Percentiles rank a stretch among this genome's conserved stretches.
These are phyloP conservation scores for Dryobotodes eremita DNA, from an alignment of 2,888 invertebrate species.

Conservation along the genomic window DNA sequence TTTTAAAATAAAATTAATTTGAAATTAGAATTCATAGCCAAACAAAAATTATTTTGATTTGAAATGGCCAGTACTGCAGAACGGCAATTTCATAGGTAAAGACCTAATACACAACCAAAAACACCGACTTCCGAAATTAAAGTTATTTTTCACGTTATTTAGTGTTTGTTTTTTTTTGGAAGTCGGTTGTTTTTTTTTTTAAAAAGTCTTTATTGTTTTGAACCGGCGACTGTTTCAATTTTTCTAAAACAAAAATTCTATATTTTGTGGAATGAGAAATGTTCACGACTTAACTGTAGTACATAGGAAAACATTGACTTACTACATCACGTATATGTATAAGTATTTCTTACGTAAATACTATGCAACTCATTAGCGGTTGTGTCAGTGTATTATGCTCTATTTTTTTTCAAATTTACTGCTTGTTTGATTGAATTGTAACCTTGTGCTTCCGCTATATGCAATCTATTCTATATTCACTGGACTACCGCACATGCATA, in stretches of 20 bases:
- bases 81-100: too few relatives aligned
- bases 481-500: background rate
- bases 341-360: background rate
- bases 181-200: too few relatives aligned
- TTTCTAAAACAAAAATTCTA: background rate
- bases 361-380: background rate
- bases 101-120: too few relatives aligned
- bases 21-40: too few relatives aligned
- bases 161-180: too few relatives aligned
- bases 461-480: background rate
- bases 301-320: background rate
- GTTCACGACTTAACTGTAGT: too few relatives aligned
- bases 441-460: background rate
- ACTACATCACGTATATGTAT: background rate
- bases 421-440: background rate
- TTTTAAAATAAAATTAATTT: too few relatives aligned
- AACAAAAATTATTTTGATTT: too few relatives aligned
- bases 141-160: too few relatives aligned
- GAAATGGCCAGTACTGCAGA: too few relatives aligned
- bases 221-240: background rate
- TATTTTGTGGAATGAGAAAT: background rate
- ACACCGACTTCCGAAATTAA: too few relatives aligned
- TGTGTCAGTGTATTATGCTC: background rate
- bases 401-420: background rate
- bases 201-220: background rate